A percentile compares a stretch with the other conserved stretches of the same genome.
These are phyloP conservation scores for Lanistes nyassanus DNA, from an alignment of 1,140 invertebrate genomes.

Conservation along the genomic window DNA sequence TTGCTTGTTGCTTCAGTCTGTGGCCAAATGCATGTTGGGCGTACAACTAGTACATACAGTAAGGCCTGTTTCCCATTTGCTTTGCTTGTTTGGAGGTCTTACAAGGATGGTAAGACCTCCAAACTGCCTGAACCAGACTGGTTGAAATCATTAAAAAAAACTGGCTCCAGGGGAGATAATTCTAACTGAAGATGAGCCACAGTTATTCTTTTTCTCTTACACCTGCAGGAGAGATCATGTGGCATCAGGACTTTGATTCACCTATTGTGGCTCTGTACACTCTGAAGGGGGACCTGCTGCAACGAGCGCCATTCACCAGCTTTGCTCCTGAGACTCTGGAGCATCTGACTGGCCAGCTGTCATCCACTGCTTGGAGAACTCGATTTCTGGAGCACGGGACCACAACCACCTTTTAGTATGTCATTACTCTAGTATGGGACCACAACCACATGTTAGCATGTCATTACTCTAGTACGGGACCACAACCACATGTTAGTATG, in stretches of 20 bases:
- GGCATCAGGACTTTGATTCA: conserved; percentile 87
- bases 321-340: conserved; percentile 85
- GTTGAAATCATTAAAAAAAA: not conserved
- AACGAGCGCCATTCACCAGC: conserved; percentile 89
- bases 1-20: no score
- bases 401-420: conserved; percentile 61
- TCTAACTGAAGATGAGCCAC: not conserved
- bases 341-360: conserved; percentile 71
- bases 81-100: no score
- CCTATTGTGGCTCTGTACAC: conserved; percentile 92
- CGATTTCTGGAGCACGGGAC: conserved; percentile 57
- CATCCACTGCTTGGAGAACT: conserved; percentile 54
- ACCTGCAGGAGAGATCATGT: conserved; percentile 78
- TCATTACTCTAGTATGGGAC: no score
- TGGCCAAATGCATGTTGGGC: no score
- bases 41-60: no score
- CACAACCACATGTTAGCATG: no score
- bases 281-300: conserved; percentile 79
- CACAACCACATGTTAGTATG: no score
- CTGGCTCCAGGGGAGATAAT: not conserved
- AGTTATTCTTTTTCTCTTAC: not conserved
- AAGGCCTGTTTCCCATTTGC: no score
- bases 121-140: no score
- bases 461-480: no score
- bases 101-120: no score